Evolutionary conservation across 2,797 vertebrate genomes (phyloP).

Genomic region (Gymnothorax javanicus): DNA sequence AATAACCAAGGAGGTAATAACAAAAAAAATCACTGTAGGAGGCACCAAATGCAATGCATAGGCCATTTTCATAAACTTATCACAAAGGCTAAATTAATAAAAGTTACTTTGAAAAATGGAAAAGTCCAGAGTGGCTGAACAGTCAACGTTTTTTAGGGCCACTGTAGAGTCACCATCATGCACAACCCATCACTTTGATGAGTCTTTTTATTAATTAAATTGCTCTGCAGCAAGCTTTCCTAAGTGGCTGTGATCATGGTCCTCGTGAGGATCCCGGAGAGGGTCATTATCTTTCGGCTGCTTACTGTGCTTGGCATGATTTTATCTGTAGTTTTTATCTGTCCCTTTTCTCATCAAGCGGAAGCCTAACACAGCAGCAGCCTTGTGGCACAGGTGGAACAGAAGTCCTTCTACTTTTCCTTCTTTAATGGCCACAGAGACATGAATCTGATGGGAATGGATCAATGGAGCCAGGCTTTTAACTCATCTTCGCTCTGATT

Average conservation of each 20-base stretch:
- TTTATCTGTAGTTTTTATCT: not conserved
- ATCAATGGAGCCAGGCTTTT: not conserved
- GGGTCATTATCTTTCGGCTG: not conserved
- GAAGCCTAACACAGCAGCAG: not conserved
- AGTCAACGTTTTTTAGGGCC: not conserved
- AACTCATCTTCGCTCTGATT: not conserved
- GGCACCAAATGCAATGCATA: not conserved
- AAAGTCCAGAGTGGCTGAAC: not conserved
- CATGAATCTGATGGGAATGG: not conserved
- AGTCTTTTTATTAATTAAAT: constrained; percentile 15
- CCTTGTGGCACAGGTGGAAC: not conserved
- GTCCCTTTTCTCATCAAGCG: not conserved
- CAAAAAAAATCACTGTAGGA: not conserved
- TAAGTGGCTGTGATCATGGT: not conserved
- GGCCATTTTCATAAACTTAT: not conserved
- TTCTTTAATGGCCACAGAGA: not conserved
- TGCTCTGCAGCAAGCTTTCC: constrained; percentile 14
- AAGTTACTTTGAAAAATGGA: not conserved
- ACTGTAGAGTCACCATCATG: not conserved
- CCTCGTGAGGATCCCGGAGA: not conserved
- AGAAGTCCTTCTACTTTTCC: not conserved
- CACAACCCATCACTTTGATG: constrained; percentile 16
- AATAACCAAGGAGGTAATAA: not conserved
- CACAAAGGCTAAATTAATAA: constrained; percentile 20
- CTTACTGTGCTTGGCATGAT: not conserved